Evolutionary conservation across 2,888 invertebrate genomes (phyloP), one percentile per base, ranked within the genome.

Genomic region (Eledone cirrhosa): DNA sequence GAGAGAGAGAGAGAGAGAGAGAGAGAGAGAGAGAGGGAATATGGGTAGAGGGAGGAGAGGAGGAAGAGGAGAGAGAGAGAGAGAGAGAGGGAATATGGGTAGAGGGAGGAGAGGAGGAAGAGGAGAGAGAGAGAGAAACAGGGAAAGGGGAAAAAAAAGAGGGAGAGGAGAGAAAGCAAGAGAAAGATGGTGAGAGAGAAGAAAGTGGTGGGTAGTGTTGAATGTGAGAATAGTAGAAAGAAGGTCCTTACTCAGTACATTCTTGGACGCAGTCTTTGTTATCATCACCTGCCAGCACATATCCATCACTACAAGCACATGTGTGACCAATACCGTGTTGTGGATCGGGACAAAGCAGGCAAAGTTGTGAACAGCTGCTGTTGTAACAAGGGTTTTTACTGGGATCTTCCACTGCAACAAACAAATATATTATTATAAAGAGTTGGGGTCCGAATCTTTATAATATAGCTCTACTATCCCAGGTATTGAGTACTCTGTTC

Each of bases 281-380:
- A 41, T 72, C 95, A 41, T 72, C 95, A 0, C 94, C 93, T 0
- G 87, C 86, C 22, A 90, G 85, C 80, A 98, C 92, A 92, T 96
- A 99, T 87, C 98, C 97, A 91, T 99, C 98, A 0, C 99, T 99
- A 90, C 99, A 99, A 0, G 95, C 95, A 89, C 99, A 99, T 33
- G 92, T 92, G 82, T 93, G 93, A 87, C 91, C 93, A 24, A 84
- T 81, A 77, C 86, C 85, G 3, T 80, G 69, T 33, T 74, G 72
- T 59, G 48, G 79, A 74, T 63, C 72, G 0, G 95, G 95, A 16
- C 94, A 93, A 79, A 97, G 92, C 82, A 97, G 92, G 90, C 97
- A 97, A 78, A 97, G 92, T 0, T 95, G 95, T 0, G 94, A 93
- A 90, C 97, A 97, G 85, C 94, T 90, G 13, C 95, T 93, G 24